Evolutionary conservation across 2,888 invertebrate species (phyloP), one percentile per base, ranked within the genome.

Genomic region (Syrphus vitripennis): DNA sequence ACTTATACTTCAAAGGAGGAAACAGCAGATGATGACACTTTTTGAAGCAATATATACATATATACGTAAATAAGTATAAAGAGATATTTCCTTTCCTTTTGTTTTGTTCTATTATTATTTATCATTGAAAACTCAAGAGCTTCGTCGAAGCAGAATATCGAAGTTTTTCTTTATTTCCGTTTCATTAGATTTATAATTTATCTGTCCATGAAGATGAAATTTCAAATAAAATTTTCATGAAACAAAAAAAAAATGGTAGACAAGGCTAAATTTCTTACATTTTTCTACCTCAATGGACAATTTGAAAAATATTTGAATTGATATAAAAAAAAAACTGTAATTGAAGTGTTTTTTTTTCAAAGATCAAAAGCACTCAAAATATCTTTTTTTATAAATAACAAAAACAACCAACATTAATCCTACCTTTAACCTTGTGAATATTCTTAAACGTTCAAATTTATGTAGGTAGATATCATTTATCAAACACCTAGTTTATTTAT

Each of bases 11-110:
- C 24, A 45, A 37, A 65, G 4, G 42, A 26, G 29, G 29, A 29
- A 42, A 16, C 14, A 29, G 19, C 45, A 65, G 65, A 65, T 45
- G 65, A 61, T 65, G 45, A 42, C 40, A 61, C 24, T 40, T 61
- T n/a, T n/a, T n/a, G n/a, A n/a, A n/a, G n/a, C n/a, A n/a, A n/a
- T n/a, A n/a, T 9, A 34, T 3, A 61, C 24, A 63, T n/a, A 42
- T n/a, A 63, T 45, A 45, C 19, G 29, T 24, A 42, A 42, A 45
- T 26, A n/a, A 63, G 12, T n/a, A 24, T 26, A 16, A 10, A 7
- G 16, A 45, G 14, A 0, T 24, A 16, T 45, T 29, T 12, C 12
- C 16, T 31, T 29, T 16, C 29, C 7, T 42, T 24, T 5, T 3
- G 0, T 14, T 21, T 21, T 55, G 26, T 10, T 59, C 6, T 37